A percentile compares a stretch with the other conserved stretches of the same genome.
phyloP scores from a whole-genome alignment of 2,888 invertebrate species.

The Girardia tigrina region DNA sequence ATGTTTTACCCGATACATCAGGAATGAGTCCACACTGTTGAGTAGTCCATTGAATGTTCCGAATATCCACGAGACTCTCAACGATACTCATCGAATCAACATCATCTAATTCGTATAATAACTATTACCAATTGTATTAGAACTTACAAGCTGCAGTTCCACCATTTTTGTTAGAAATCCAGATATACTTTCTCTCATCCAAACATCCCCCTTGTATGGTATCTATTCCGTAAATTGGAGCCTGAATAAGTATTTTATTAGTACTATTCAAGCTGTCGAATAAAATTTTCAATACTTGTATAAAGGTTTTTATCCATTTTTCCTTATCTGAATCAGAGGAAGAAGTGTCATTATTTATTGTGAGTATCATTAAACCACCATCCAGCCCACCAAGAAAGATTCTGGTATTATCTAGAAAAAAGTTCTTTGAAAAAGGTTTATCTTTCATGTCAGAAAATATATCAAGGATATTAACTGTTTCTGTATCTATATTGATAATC shows the following conservation, averaged over 20 bases:
- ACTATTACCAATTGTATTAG: too few species aligned
- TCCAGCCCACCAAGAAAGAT: background rate
- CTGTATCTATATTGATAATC: too few species aligned
- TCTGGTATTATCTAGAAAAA: background rate
- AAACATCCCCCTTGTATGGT: background rate
- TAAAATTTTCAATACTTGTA: background rate
- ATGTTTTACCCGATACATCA: background rate
- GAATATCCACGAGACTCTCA: background rate
- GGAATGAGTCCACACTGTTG: background rate
- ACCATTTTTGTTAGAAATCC: background rate
- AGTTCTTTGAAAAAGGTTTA: too few species aligned
- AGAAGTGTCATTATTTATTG: background rate
- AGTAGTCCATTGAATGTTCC: background rate
- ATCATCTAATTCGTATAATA: too few species aligned
- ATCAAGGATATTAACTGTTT: too few species aligned
- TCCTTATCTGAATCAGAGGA: background rate
- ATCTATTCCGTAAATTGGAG: background rate
- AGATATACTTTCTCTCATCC: background rate
- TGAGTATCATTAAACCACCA: background rate
- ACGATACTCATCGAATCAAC: too few species aligned
- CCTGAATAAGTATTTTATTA: background rate
- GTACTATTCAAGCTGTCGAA: too few species aligned
- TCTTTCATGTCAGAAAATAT: too few species aligned
- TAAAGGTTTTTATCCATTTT: background rate
- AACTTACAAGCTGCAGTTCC: background rate